Percentiles rank a stretch among this genome's conserved stretches.
Conservation (phyloP, 2,888 invertebrate genomes). For the Odontocerum albicorne region DNA sequence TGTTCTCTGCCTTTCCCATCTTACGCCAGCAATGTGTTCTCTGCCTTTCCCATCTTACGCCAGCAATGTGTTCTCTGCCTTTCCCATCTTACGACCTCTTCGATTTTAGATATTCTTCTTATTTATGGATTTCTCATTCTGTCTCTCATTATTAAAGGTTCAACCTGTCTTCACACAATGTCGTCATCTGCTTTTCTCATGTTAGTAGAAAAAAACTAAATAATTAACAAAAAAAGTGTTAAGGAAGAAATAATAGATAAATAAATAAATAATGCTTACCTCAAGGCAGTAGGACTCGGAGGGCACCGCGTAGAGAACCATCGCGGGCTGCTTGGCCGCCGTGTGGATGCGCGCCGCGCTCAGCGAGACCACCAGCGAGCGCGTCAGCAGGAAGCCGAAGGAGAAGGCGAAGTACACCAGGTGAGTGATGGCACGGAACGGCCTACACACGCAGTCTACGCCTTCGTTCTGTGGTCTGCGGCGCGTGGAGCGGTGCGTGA, state of each 20-base stretch:
- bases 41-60: too few relatives aligned
- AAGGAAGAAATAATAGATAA: not conserved
- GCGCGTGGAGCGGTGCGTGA: not conserved
- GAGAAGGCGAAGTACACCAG: slow-evolving; percentile 67
- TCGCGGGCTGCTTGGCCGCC: slow-evolving; percentile 58
- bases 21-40: too few relatives aligned
- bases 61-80: too few relatives aligned
- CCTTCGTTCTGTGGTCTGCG: slow-evolving; percentile 3
- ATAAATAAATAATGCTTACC: slow-evolving; percentile 47
- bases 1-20: too few relatives aligned
- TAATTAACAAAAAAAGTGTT: not conserved
- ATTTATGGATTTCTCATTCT: too few relatives aligned
- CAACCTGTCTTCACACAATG: too few relatives aligned
- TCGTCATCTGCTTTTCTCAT: too few relatives aligned
- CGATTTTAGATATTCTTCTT: too few relatives aligned
- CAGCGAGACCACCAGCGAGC: slow-evolving; percentile 64
- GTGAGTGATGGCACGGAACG: slow-evolving; percentile 57
- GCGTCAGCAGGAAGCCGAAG: slow-evolving; percentile 62
- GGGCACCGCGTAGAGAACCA: slow-evolving; percentile 63
- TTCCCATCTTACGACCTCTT: too few relatives aligned
- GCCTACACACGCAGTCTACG: slow-evolving; percentile 40
- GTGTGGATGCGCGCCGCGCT: slow-evolving; percentile 63
- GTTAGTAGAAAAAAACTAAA: too few relatives aligned
- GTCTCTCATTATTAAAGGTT: too few relatives aligned
- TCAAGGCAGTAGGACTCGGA: slow-evolving; percentile 64